Base-by-base conservation (phyloP, 2,888 invertebrate genomes). In the Resseliella maxima region DNA sequence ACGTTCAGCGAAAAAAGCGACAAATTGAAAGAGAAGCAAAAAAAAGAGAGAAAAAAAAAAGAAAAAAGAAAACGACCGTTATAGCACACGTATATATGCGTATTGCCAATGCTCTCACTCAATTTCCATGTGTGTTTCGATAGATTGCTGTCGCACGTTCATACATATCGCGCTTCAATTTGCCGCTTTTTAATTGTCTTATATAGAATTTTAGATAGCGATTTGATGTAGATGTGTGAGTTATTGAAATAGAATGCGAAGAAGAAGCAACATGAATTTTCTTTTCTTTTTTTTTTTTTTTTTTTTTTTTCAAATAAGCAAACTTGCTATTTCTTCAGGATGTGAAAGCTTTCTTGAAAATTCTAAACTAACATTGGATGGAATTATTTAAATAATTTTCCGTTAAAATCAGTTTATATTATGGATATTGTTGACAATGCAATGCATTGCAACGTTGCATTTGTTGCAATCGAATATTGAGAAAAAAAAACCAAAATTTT, bases 111-210 rank as follows among this genome's bases (percentile, higher is more conserved):
- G 12, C 6, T 2, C 2, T 18, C 50, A 50, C 50, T 59, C 72
- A 15, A 72, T 72, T 31, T 72, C 2, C 31, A 31, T 72, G 31
- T 72, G n/a, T 31, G 15, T 2, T 15, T 31, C 72, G 35, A 72
- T 72, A 72, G 72, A 72, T 72, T 31, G 35, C 31, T 15, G 72
- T 72, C 31, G 72, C 72, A 15, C 31, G 31, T 35, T 27, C 18
- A 72, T 15, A 72, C 72, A 72, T 35, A 72, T 72, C 31, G 31
- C 15, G 59, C 31, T 72, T 72, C 31, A 72, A 72, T 31, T 31
- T 72, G 72, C 72, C 72, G 72, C 72, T 31, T 72, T 72, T 72
- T 31, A 72, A 72, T 72, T 72, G 72, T 72, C 72, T 72, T 72
- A 31, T 31, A 18, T 72, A 31, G 24, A 24, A 12, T 31, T 72